Percentiles rank a stretch among this genome's conserved stretches.
phyloP scores from a whole-genome alignment of 2,888 invertebrate genomes.

The Pristionchus maxplancki region DNA sequence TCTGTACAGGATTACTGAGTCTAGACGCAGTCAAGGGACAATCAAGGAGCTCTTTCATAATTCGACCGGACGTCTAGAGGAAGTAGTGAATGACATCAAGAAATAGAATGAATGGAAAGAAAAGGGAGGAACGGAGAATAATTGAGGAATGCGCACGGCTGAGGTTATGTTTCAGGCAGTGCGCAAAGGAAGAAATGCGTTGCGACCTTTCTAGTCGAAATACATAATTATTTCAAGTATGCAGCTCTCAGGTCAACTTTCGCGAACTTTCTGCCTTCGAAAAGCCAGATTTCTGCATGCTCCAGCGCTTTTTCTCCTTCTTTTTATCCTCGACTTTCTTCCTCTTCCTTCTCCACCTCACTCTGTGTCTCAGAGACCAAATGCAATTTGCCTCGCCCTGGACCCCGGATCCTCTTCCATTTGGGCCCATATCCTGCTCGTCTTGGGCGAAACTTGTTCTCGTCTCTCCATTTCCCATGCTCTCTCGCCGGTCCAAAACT shows the following conservation, averaged over 20 bases:
- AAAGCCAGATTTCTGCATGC: neutral
- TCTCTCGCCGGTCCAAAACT: neutral
- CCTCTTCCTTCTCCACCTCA: conserved; percentile 31
- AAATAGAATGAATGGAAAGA: neutral
- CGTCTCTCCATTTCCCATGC: neutral
- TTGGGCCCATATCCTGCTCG: too few species aligned
- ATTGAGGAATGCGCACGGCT: too few species aligned
- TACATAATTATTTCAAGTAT: neutral
- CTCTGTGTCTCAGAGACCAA: conserved; percentile 19
- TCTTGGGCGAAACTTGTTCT: neutral
- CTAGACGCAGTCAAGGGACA: too few species aligned
- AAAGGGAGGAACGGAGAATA: too few species aligned
- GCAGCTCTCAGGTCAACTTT: neutral
- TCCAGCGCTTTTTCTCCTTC: neutral
- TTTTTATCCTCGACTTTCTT: conserved; percentile 12
- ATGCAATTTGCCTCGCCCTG: neutral
- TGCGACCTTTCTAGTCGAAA: too few species aligned
- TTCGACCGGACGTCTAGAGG: neutral
- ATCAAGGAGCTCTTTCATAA: neutral
- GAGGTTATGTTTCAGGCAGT: too few species aligned
- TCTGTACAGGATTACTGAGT: neutral
- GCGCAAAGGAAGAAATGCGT: neutral
- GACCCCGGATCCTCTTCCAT: too few species aligned
- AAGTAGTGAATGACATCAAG: neutral
- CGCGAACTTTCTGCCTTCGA: neutral